Evolutionary conservation across 2,797 vertebrate species (phyloP), one percentile per base, ranked within the genome.

Genomic region (Buphagus erythrorhynchus): DNA sequence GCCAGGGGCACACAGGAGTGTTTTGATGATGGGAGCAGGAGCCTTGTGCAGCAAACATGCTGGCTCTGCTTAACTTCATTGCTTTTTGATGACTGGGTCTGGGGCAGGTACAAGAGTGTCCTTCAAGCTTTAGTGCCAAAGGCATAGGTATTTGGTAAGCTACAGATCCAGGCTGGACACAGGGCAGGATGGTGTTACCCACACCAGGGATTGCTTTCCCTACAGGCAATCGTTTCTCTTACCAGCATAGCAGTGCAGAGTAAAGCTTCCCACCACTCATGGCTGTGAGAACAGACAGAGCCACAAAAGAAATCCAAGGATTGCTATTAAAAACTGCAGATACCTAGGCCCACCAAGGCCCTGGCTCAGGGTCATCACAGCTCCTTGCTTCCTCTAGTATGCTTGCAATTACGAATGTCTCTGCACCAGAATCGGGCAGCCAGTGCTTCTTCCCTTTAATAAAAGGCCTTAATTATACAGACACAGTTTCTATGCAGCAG

Each of bases 401-500:
- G 45, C 45, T 75, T 88, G 36, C 59, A 88, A 46, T 43, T 61
- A 43, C 52, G 52, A 49, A 42, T 1, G 4, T 65, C 49, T 55
- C 51, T 63, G 38, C 4, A 8, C 26, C 67, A 42, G 8, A 66
- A 16, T 66, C 69, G 79, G 59, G 55, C 63, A 95, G 48, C 7
- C 63, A 66, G 46, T 4, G 19, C 19, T 79, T 73, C 16, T 83
- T 20, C 13, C 55, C 14, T 63, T 95, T 92, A 82, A 85, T 71
- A 82, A 94, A 91, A 91, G 29, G 24, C 48, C 38, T 89, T 91
- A 79, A 95, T 91, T 77, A 77, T 45, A 77, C 36, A 76, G 80
- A 82, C 43, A 54, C 16, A 22, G 63, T 58, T 82, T 89, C 86
- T 74, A 14, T 26, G 72, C 63, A 85, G 79, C 1, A 5, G 48